Evolutionary conservation across 2,888 invertebrate genomes (phyloP), one percentile per base, ranked within the genome.

Genomic region (Mermis nigrescens): DNA sequence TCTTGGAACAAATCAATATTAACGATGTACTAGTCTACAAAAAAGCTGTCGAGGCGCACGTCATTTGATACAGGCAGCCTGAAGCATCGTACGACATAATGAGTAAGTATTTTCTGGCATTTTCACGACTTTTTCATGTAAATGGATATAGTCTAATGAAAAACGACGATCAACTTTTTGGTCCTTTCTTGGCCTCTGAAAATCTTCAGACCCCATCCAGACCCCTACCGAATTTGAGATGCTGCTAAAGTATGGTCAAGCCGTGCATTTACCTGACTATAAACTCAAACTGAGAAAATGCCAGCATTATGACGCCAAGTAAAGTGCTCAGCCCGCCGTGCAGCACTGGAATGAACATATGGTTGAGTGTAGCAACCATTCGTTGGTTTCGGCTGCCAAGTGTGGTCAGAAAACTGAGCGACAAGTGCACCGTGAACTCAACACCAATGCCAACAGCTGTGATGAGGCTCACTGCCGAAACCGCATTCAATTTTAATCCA

Each of bases 231-330:
- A n/a, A n/a, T n/a, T n/a, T n/a, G n/a, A n/a, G n/a, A n/a, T n/a
- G n/a, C n/a, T n/a, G n/a, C n/a, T n/a, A n/a, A n/a, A n/a, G n/a
- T n/a, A n/a, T n/a, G n/a, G n/a, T n/a, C n/a, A n/a, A n/a, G n/a
- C n/a, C n/a, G n/a, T n/a, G n/a, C n/a, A 38, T 19, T 71, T 70
- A 80, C 79, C 76, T 81, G 60, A 89, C 84, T 63, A 95, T 88
- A 76, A 95, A 95, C 70, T 92, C 91, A 72, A 94, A 94, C 68
- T 91, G 87, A 57, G 92, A 89, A 64, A 86, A 84, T 1, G 86
- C 86, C 64, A 95, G 78, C 84, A 92, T 88, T 58, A 84, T 79
- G 2, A 89, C 83, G 0, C 90, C 88, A 59, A 94, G 77, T 1
- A 89, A 79, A 0, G 89, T 85, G 31, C 91, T 88, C 58, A 90